phyloP scores from a whole-genome alignment of 1,140 invertebrate genomes.

The Bombyx mori region ASM3026992v2 NC_085114.1:9057001-9057500 shows the following conservation, averaged over 20 bases:
- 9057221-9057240: slow-evolving; percentile 53
- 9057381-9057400: slow-evolving; percentile 15
- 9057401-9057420: slow-evolving; percentile 18
- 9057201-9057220: slow-evolving; percentile 38
- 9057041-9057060: slow-evolving; percentile 69
- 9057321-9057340: neutral
- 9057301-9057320: slow-evolving; percentile 3
- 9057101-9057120: slow-evolving; percentile 52
- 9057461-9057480: slow-evolving; percentile 40
- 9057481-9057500: slow-evolving; percentile 29
- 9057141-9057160: slow-evolving; percentile 43
- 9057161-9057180: slow-evolving; percentile 49
- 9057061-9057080: slow-evolving; percentile 65
- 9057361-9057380: slow-evolving; percentile 18
- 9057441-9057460: slow-evolving; percentile 25
- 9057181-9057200: slow-evolving; percentile 52
- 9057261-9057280: slow-evolving; percentile 5
- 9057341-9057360: slow-evolving; percentile 10
- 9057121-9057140: slow-evolving; percentile 68
- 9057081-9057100: slow-evolving; percentile 64
- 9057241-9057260: slow-evolving; percentile 39
- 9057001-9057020: slow-evolving; percentile 47
- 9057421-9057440: slow-evolving; percentile 24
- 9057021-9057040: slow-evolving; percentile 67
- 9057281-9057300: neutral